A percentile compares a stretch with the other conserved stretches of the same genome.
Evolutionary conservation across 2,113 vertebrate genomes (phyloP).

Genomic region (Hipposideros armiger): DNA sequence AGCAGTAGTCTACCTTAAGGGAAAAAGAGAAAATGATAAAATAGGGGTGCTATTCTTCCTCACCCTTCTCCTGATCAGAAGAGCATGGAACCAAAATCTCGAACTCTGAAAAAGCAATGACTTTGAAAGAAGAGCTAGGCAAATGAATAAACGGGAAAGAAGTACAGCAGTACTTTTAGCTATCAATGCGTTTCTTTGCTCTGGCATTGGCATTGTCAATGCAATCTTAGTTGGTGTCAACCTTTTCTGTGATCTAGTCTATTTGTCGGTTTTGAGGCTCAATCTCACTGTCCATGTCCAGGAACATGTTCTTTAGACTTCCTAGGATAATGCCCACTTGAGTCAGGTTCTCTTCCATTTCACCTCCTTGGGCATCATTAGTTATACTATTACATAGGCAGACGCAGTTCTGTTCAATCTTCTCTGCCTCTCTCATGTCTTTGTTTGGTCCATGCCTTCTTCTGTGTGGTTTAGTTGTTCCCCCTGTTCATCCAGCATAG

Average conservation of each 20-base stretch:
- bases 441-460: slow-evolving; percentile 97
- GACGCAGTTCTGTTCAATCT: slow-evolving; percentile 93
- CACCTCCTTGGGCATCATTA: slow-evolving; percentile 95
- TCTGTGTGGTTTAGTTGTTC: slow-evolving; percentile 95
- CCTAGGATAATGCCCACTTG: slow-evolving; percentile 95
- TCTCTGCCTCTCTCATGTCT: slow-evolving; percentile 97
- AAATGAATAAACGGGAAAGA: slow-evolving; percentile 61
- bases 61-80: slow-evolving; percentile 72
- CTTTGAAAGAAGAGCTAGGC: slow-evolving; percentile 74
- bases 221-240: slow-evolving; percentile 94
- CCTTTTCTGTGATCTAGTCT: slow-evolving; percentile 93
- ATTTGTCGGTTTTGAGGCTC: slow-evolving; percentile 95
- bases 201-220: slow-evolving; percentile 94
- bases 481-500: slow-evolving; percentile 96
- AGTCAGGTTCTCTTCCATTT: slow-evolving; percentile 98
- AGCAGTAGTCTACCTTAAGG: slow-evolving; percentile 61
- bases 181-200: slow-evolving; percentile 96
- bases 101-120: slow-evolving; percentile 55
- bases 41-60: slow-evolving; percentile 66
- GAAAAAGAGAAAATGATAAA: slow-evolving; percentile 60
- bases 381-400: slow-evolving; percentile 95
- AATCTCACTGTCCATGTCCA: slow-evolving; percentile 97
- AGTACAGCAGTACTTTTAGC: slow-evolving; percentile 79
- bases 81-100: slow-evolving; percentile 59
- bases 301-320: slow-evolving; percentile 95